Conservation (phyloP, 2,113 vertebrate genomes). For the Caranx melampygus region DNA sequence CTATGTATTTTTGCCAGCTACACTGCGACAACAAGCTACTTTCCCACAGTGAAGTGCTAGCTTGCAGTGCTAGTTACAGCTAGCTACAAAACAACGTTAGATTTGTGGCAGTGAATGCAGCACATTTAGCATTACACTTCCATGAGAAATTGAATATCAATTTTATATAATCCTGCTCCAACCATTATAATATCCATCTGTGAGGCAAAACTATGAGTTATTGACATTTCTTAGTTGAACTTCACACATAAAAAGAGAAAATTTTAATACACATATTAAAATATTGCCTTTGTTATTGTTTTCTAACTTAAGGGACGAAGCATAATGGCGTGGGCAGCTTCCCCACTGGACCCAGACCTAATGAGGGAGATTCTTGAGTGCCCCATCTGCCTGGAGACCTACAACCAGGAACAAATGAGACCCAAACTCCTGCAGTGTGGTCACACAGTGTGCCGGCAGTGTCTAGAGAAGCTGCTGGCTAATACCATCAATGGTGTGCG, state of each 20-base stretch:
- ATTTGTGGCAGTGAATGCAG: neutral
- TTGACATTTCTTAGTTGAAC: neutral
- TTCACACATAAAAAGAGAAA: neutral
- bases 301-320: slow-evolving; percentile 21
- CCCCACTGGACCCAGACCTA: slow-evolving; percentile 90
- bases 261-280: neutral
- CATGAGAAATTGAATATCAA: neutral
- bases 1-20: too few relatives aligned
- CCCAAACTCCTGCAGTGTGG: slow-evolving; percentile 97
- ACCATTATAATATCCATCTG: neutral
- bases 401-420: slow-evolving; percentile 91
- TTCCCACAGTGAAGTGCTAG: neutral
- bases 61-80: neutral
- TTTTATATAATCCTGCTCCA: neutral
- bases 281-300: neutral
- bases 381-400: slow-evolving; percentile 97
- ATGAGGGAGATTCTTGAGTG: slow-evolving; percentile 96
- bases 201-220: neutral
- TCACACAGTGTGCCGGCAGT: slow-evolving; percentile 95
- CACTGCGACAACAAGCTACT: too few relatives aligned
- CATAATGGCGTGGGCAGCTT: slow-evolving; percentile 86
- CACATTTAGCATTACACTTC: neutral
- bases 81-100: too few relatives aligned
- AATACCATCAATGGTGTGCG: slow-evolving; percentile 96
- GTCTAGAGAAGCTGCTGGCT: slow-evolving; percentile 94